Conservation (phyloP, 2,888 invertebrate species). For the Endotricha flammealis region DNA sequence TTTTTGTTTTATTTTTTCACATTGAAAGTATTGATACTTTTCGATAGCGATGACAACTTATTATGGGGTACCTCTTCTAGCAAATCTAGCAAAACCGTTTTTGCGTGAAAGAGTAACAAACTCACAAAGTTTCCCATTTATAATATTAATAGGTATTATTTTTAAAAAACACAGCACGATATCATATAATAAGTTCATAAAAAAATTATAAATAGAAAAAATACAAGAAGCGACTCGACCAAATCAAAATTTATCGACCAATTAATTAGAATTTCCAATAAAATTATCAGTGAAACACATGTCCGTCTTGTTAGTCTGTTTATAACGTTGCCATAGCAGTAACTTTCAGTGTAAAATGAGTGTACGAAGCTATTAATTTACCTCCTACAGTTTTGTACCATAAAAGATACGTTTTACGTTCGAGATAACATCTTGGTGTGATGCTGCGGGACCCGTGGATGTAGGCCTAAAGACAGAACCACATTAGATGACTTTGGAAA, state of each 20-base stretch:
- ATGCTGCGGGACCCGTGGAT: background rate
- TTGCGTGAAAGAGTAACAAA: no score
- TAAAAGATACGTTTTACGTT: conserved; percentile 56
- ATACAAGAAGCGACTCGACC: conserved; percentile 20
- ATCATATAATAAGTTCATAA: no score
- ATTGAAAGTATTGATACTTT: no score
- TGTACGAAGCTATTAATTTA: conserved; percentile 64
- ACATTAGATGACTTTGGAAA: no score
- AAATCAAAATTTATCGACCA: conserved; percentile 39
- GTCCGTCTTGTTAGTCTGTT: conserved; percentile 51
- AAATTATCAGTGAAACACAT: conserved; percentile 61
- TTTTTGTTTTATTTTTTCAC: no score
- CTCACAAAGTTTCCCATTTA: no score
- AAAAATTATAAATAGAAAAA: no score
- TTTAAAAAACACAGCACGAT: no score
- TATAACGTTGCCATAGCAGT: conserved; percentile 44
- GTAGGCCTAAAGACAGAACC: background rate
- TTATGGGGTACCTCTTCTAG: no score
- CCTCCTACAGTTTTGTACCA: conserved; percentile 40
- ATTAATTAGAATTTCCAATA: conserved; percentile 56
- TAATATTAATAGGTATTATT: background rate
- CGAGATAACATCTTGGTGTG: conserved; percentile 40
- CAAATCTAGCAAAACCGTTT: no score
- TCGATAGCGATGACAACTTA: no score
- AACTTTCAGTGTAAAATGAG: conserved; percentile 56